These are phyloP conservation scores for Schrankia costaestrigalis DNA, from an alignment of 2,888 invertebrate genomes.

Conservation along the genomic window DNA sequence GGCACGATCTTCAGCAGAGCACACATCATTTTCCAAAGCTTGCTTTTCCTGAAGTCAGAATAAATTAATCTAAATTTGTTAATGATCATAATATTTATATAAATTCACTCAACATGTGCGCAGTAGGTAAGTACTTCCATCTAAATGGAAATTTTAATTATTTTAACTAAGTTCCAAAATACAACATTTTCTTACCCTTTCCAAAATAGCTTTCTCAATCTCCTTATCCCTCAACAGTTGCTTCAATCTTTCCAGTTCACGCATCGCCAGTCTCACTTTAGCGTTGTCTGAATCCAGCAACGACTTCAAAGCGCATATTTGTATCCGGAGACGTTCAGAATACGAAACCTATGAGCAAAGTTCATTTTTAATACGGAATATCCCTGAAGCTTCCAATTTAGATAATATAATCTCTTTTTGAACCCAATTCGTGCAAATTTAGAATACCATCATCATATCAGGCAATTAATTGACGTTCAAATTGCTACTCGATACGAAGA, in stretches of 20 bases:
- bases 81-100: no score
- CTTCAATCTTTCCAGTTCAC: conserved; percentile 72
- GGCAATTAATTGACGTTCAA: no score
- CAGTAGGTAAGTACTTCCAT: no score
- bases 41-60: conserved; percentile 57
- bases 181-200: conserved; percentile 52
- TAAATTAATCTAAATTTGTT: background rate
- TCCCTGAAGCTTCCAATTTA: no score
- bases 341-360: conserved; percentile 48
- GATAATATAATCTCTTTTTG: no score
- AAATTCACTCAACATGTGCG: no score
- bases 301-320: conserved; percentile 79
- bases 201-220: conserved; percentile 64
- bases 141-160: no score
- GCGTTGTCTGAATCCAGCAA: conserved; percentile 81
- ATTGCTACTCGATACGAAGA: no score
- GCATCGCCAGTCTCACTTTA: conserved; percentile 71
- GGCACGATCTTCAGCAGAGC: conserved; percentile 63
- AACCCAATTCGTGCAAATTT: no score
- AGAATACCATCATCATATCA: no score
- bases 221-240: conserved; percentile 65
- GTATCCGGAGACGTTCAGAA: conserved; percentile 76
- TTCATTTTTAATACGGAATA: no score
- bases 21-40: conserved; percentile 66
- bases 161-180: no score